Base-by-base conservation (phyloP, 2,888 invertebrate genomes). In the Lithosia quadra region DNA sequence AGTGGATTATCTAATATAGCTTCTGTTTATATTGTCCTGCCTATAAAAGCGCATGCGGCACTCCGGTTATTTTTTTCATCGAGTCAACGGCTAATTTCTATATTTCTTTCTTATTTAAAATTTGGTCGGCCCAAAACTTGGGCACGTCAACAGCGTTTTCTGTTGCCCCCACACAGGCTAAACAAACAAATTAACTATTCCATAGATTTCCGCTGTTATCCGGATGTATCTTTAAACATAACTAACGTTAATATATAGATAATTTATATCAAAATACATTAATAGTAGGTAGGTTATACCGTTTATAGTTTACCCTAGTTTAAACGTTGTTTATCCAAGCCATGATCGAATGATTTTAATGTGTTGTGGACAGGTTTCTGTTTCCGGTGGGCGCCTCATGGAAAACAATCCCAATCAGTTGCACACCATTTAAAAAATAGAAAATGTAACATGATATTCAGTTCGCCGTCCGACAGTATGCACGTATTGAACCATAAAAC, bases 331-430 rank as follows among this genome's bases (percentile, higher is more conserved):
- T n/a, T 28, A n/a, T 33, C 34, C 58, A 28, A 22, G 33, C 33
- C 34, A 58, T 58, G 33, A 58, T 58, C 33, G 28, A 33, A 58
- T 58, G 7, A 13, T 56, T 22, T 56, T 22, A 28, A 58, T 58
- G n/a, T 34, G 34, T 58, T 58, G 33, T 58, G n/a, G 34, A 58
- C 58, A 18, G 28, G 58, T 58, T 58, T 58, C 18, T 28, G 33
- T n/a, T 58, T 58, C 58, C 58, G 58, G 58, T 58, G 28, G 58
- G 28, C 53, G 43, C 34, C 55, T 64, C 53, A 57, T 57, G 67
- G 53, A 36, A 58, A 34, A n/a, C 28, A 58, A 58, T 28, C 33
- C 34, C 34, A 58, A 18, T 58, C 58, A 33, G 28, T n/a, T 9
- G 4, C 2, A 33, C 18, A 34, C 8, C 7, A 24, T 33, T 58